These are phyloP conservation scores for Perca flavescens DNA, from an alignment of 2,113 vertebrate genomes.

Conservation along the genomic window DNA sequence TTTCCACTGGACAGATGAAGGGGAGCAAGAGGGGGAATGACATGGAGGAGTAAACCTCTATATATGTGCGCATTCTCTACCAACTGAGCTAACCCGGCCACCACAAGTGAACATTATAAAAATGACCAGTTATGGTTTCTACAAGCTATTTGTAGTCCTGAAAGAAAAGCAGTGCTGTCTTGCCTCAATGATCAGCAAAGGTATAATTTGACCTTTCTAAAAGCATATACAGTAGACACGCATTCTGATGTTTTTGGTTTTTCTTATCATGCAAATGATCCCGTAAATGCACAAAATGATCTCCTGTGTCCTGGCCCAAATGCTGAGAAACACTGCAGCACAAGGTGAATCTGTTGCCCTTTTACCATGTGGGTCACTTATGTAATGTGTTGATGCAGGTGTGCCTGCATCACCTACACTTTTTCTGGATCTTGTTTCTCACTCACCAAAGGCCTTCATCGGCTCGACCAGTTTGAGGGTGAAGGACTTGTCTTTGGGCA, in stretches of 20 bases:
- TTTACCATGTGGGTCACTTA: neutral
- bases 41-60: too few relatives aligned
- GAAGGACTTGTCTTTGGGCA: slow-evolving; percentile 88
- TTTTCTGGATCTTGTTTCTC: neutral
- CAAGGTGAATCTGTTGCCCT: too few relatives aligned
- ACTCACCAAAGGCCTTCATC: slow-evolving; percentile 97
- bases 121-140: neutral
- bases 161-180: neutral
- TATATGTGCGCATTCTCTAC: too few relatives aligned
- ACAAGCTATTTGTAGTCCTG: neutral
- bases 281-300: neutral
- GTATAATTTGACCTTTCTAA: neutral
- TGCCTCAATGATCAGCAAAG: neutral
- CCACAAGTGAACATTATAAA: neutral
- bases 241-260: neutral
- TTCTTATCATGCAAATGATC: neutral
- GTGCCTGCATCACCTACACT: neutral
- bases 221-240: neutral
- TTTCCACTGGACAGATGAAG: too few relatives aligned
- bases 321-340: slow-evolving; percentile 8
- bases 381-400: neutral
- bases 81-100: too few relatives aligned
- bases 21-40: too few relatives aligned
- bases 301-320: neutral
- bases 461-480: slow-evolving; percentile 93